Base-by-base conservation (phyloP, 2,888 invertebrate species). In the Noctua pronuba region DNA sequence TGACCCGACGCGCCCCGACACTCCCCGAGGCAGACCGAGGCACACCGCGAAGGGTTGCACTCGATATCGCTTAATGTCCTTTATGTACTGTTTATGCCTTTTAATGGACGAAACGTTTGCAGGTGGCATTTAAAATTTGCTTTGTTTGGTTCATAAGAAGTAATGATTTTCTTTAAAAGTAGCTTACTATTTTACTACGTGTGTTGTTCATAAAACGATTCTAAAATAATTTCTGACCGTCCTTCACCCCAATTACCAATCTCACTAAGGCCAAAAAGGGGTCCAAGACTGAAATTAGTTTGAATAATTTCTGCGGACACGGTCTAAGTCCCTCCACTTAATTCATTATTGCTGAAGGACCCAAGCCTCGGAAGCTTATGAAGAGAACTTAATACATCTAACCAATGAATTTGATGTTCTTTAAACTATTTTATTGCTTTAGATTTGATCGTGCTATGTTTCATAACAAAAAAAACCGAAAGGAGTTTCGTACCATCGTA, bases 1-100 rank as follows among this genome's bases (percentile, higher is more conserved):
- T 80, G 86, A 75, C 84, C 83, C 72, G 82, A 79, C 77, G 82
- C 71, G 86, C 75, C 84, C 83, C 72, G 82, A 79, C 77, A 80
- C 71, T 52, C 60, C 35, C 78, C 55, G 76, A 75, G 35, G 58
- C 58, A 52, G 41, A 41, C 67, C 65, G 73, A 82, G 70, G 31
- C 64, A 55, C 66, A 65, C 69, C 73, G 44, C 58, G 67, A 73
- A 70, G 66, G 73, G 71, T 69, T 88, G 77, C 85, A 84, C 81
- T 81, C 66, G 31, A 75, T 87, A 79, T 35, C 41, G 55, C 74
- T 75, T 80, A 77, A 77, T 82, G 73, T 71, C 67, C 69, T 78
- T 62, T 76, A 52, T 71, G 68, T 41, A 38, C 49, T 38, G 68
- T 75, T 75, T 71, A 0, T 60, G 31, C 52, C 28, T 46, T 75